These are phyloP conservation scores for Chloroceryle amazona DNA, from an alignment of 2,797 vertebrate genomes.

Conservation along the genomic window DNA sequence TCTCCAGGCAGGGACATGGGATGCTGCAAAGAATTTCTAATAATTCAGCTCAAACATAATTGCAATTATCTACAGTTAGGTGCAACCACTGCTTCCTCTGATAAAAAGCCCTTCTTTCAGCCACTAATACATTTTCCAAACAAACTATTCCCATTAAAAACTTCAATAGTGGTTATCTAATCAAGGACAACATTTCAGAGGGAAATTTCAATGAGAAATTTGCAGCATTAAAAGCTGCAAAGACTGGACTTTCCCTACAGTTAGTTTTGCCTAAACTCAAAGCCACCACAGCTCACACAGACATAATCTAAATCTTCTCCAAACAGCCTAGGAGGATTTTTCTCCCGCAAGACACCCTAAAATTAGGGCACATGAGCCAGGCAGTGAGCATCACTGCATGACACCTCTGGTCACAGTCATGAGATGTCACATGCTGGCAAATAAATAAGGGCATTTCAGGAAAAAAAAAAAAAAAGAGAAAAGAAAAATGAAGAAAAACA, in stretches of 20 bases:
- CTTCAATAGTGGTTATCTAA: not conserved
- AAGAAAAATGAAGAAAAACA: not conserved
- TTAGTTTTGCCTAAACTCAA: not conserved
- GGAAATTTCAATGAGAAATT: not conserved
- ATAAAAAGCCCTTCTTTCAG: not conserved
- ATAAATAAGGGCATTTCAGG: not conserved
- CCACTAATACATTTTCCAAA: not conserved
- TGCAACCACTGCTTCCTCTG: not conserved
- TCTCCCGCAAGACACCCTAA: not conserved
- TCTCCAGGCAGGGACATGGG: not conserved
- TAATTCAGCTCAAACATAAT: not conserved
- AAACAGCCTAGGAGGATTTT: not conserved
- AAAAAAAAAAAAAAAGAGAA: not conserved
- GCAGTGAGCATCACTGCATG: fast-evolving
- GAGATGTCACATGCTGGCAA: not conserved
- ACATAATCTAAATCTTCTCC: not conserved
- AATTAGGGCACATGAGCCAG: fast-evolving
- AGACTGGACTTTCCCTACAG: not conserved
- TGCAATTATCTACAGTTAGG: not conserved
- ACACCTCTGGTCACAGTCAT: too few relatives aligned
- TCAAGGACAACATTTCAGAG: not conserved
- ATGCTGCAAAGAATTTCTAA: not conserved
- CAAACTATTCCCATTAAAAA: not conserved
- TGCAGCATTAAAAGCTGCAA: not conserved
- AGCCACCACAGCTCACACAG: not conserved